Evolutionary conservation across 2,888 invertebrate species (phyloP), one percentile per base, ranked within the genome.

Genomic region (Ditylenchus weischeri): DNA sequence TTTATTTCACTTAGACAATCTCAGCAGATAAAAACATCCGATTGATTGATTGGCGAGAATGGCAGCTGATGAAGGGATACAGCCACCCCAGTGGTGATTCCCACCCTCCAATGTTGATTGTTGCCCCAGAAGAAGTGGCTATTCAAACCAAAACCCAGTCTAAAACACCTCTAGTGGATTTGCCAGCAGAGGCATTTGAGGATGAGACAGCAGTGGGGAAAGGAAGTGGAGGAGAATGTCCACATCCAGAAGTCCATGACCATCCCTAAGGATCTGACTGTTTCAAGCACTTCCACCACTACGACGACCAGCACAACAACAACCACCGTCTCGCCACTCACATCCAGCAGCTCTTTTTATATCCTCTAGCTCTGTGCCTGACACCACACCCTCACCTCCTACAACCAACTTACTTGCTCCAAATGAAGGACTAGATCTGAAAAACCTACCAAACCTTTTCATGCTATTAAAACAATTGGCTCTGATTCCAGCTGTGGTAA

Each of bases 1-100:
- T 18, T 18, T 19, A 50, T 50, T 21, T 50, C 5, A 50, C n/a
- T 50, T 6, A 29, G n/a, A 29, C 29, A 29, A 29, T 29, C 29
- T 29, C 5, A 43, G 43, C 15, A 43, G 43, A 43, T 13, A 54
- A 54, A 21, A 18, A 54, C n/a, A 50, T 66, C 19, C 66, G 66
- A n/a, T 29, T 66, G n/a, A 54, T 66, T n/a, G 66, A 66, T 43
- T 66, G 66, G 65, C 49, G 66, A 15, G 66, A 66, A 68, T 66
- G 66, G 66, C 66, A 51, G 19, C 50, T 51, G 50, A 68, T 66
- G 66, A 66, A 51, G 18, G 54, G 54, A 2, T 29, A 54, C 21
- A 21, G 10, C 21, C 54, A 54, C 11, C 11, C 54, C 13, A 23
- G 23, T 23, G 29, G 54, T 11, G 54, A 54, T 7, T 23, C 21